These are phyloP conservation scores for Eucidaris tribuloides DNA, from an alignment of 35 echinoderm and acorn worm genomes.

Conservation along the genomic window DNA sequence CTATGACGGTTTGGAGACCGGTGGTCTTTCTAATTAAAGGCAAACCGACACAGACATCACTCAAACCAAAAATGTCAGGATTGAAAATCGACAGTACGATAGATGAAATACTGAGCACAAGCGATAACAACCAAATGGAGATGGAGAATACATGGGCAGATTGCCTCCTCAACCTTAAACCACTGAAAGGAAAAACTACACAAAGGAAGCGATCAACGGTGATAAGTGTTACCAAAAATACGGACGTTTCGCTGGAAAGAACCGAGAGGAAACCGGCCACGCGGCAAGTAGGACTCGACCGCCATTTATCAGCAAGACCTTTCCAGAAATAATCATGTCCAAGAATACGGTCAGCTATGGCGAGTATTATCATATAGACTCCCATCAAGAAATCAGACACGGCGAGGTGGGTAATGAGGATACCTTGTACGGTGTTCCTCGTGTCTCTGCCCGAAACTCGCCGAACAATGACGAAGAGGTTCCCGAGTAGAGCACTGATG, in stretches of 20 bases:
- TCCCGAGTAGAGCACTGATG: slow-evolving; percentile 49
- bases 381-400: slow-evolving; percentile 73
- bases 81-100: slow-evolving; percentile 6
- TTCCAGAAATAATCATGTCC: slow-evolving; percentile 43
- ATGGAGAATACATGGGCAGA: background rate
- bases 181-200: slow-evolving; percentile 49
- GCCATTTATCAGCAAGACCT: slow-evolving; percentile 32
- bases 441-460: too few relatives aligned
- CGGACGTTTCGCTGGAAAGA: slow-evolving; percentile 51
- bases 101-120: slow-evolving; percentile 33
- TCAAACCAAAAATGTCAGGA: slow-evolving; percentile 32
- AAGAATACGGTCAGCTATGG: slow-evolving; percentile 27
- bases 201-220: slow-evolving; percentile 54
- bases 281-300: slow-evolving; percentile 28
- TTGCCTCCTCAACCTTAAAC: background rate
- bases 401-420: slow-evolving; percentile 43
- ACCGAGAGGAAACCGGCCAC: slow-evolving; percentile 35
- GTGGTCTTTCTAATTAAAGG: slow-evolving; percentile 48
- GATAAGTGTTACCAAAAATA: slow-evolving; percentile 60
- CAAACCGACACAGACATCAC: slow-evolving; percentile 62
- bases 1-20: background rate
- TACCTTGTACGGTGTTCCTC: slow-evolving; percentile 28
- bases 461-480: slow-evolving; percentile 43
- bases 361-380: slow-evolving; percentile 41
- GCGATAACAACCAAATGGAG: slow-evolving; percentile 22